These are phyloP conservation scores for Zoanthus solanderi DNA, from an alignment of 92 coral and sea anemone species.

Conservation along the genomic window DNA sequence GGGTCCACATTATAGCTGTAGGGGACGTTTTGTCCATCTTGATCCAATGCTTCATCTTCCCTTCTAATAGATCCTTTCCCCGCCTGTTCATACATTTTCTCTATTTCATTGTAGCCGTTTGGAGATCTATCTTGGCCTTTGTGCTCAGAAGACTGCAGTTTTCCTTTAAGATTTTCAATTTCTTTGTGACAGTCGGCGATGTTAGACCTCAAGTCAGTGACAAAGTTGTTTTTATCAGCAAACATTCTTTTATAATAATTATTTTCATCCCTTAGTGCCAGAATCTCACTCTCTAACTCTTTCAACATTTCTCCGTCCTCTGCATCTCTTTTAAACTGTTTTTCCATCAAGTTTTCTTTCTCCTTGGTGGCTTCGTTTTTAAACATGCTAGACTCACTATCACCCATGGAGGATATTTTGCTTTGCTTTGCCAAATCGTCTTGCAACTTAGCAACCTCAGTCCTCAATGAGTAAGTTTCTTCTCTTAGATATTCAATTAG, in stretches of 20 bases:
- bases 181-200: constrained; percentile 37
- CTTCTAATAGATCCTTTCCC: background rate
- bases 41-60: background rate
- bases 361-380: background rate
- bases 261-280: constrained; percentile 3
- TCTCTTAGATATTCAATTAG: constrained; percentile 27
- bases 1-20: constrained; percentile 12
- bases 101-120: background rate
- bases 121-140: background rate
- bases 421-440: background rate
- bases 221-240: background rate
- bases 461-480: constrained; percentile 34
- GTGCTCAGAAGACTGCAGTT: constrained; percentile 19
- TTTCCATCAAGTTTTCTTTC: constrained; percentile 16
- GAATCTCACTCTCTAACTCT: constrained; percentile 24
- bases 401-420: background rate
- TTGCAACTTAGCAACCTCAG: constrained; percentile 18
- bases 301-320: background rate
- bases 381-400: background rate
- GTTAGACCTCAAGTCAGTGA: constrained; percentile 12
- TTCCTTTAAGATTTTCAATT: constrained; percentile 16
- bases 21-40: background rate
- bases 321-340: constrained; percentile 27
- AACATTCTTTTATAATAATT: constrained; percentile 26
- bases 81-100: background rate